Conservation (phyloP, 2,797 vertebrate species). For the Chanos chanos region DNA sequence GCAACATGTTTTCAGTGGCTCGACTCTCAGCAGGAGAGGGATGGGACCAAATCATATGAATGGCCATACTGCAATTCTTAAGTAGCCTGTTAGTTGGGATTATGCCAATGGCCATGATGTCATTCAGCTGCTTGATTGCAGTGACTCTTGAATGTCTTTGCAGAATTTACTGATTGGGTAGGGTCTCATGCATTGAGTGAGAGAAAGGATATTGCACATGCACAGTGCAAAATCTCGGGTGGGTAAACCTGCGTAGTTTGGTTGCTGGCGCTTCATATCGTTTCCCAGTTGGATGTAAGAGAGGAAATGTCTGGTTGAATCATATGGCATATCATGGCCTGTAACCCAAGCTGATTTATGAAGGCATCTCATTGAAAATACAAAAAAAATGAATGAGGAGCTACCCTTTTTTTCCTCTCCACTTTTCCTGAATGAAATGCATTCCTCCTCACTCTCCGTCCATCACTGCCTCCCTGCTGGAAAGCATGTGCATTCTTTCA, state of each 20-base stretch:
- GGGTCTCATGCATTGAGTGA: no score
- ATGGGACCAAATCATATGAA: conserved; percentile 24
- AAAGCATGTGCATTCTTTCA: conserved; percentile 47
- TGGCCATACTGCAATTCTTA: conserved; percentile 9
- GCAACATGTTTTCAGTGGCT: conserved; percentile 47
- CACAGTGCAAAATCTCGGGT: no score
- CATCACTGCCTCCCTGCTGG: conserved; percentile 41
- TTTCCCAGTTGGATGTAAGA: conserved; percentile 43
- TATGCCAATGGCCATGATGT: background rate
- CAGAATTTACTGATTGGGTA: no score
- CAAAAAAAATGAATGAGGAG: conserved; percentile 35
- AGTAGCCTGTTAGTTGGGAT: background rate
- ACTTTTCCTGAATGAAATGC: conserved; percentile 59
- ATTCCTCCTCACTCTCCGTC: conserved; percentile 61
- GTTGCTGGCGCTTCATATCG: background rate
- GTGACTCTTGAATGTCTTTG: background rate
- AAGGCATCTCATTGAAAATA: conserved; percentile 39
- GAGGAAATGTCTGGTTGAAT: conserved; percentile 48
- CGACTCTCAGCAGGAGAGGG: no score
- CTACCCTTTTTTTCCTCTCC: conserved; percentile 17
- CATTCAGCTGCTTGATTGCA: background rate
- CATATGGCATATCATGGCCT: conserved; percentile 52
- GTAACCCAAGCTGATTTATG: conserved; percentile 59
- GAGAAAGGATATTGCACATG: no score
- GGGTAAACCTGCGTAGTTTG: no score